Conservation (phyloP, 2,888 invertebrate genomes). For the Cephalotes varians region DNA sequence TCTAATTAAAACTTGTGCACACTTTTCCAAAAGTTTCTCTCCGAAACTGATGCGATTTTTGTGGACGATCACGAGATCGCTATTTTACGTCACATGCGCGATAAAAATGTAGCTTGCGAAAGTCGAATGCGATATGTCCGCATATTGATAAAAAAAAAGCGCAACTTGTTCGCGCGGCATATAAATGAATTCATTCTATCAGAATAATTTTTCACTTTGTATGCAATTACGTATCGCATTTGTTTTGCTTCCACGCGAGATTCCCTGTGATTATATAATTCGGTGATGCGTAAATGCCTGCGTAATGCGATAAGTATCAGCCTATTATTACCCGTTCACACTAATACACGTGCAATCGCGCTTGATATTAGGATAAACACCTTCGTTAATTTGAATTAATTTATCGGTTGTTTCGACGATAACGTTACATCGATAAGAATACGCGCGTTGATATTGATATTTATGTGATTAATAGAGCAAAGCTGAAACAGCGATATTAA, state of each 20-base stretch:
- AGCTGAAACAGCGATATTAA: background rate
- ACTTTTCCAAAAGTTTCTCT: background rate
- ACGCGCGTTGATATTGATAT: background rate
- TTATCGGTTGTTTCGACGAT: background rate
- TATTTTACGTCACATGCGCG: constrained; percentile 15
- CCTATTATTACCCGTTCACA: constrained; percentile 37
- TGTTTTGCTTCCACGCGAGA: constrained; percentile 25
- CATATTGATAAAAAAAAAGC: constrained; percentile 51
- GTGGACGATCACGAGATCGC: background rate
- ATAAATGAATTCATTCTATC: constrained; percentile 46
- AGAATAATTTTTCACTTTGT: constrained; percentile 55
- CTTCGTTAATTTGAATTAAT: constrained; percentile 38
- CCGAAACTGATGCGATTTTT: background rate
- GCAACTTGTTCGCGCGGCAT: constrained; percentile 36
- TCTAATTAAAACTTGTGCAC: background rate
- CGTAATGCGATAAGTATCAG: constrained; percentile 51
- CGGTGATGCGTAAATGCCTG: constrained; percentile 31
- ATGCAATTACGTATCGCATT: constrained; percentile 42
- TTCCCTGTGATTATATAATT: constrained; percentile 46
- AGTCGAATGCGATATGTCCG: constrained; percentile 30
- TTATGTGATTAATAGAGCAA: background rate
- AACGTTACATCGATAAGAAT: background rate
- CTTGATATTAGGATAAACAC: constrained; percentile 47
- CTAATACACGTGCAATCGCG: background rate
- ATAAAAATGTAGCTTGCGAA: constrained; percentile 23